A percentile compares a stretch with the other conserved stretches of the same genome.
These are phyloP conservation scores for Mythimna lalbum DNA, from an alignment of 2,888 invertebrate species.

Conservation along the genomic window DNA sequence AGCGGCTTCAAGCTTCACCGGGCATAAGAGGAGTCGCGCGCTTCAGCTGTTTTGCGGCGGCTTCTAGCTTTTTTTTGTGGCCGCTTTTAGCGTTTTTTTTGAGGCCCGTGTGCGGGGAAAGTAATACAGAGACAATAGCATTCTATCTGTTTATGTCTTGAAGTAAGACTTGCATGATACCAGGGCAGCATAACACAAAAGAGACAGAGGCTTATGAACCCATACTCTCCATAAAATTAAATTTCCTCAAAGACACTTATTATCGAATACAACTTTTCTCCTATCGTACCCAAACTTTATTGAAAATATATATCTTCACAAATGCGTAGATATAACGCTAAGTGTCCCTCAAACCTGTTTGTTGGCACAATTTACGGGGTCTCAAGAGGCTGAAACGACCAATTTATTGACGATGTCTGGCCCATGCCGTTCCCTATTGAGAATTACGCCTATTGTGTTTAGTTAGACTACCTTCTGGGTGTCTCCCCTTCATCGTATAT, in stretches of 20 bases:
- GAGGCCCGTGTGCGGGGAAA: too few relatives aligned
- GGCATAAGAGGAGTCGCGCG: too few relatives aligned
- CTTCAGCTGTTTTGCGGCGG: too few relatives aligned
- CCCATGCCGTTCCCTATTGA: slow-evolving; percentile 16
- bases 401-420: slow-evolving; percentile 33
- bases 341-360: slow-evolving; percentile 21
- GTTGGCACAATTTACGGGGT: slow-evolving; percentile 30
- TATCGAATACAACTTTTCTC: not conserved
- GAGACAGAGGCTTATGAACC: not conserved
- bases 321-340: not conserved
- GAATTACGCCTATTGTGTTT: slow-evolving; percentile 40
- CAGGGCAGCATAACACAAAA: not conserved
- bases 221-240: not conserved
- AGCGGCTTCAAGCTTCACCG: too few relatives aligned
- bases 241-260: not conserved
- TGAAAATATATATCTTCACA: not conserved
- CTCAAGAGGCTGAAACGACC: slow-evolving; percentile 27
- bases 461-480: not conserved
- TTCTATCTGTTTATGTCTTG: not conserved
- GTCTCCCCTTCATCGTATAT: not conserved
- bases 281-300: not conserved
- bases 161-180: not conserved
- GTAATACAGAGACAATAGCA: too few relatives aligned
- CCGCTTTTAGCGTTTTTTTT: too few relatives aligned
- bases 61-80: too few relatives aligned